phyloP scores from a whole-genome alignment of 2,888 invertebrate species.

The Thymelicus lineola region DNA sequence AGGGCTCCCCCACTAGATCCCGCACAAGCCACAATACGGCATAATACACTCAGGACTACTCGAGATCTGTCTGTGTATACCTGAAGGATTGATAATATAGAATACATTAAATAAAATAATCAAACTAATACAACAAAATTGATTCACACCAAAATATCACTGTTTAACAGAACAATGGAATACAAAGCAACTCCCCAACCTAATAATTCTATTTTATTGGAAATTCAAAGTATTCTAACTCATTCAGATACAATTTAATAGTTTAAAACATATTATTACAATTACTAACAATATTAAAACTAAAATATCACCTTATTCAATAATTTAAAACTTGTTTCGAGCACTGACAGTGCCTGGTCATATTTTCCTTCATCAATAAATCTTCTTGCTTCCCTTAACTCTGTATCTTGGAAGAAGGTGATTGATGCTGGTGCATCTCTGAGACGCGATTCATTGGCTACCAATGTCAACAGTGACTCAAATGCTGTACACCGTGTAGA shows the following conservation, averaged over 20 bases:
- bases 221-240: no score
- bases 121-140: not conserved
- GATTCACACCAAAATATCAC: no score
- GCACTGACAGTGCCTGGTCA: conserved; percentile 86
- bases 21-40: conserved; percentile 88
- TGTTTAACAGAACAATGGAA: no score
- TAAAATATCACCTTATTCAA: conserved; percentile 73
- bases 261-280: not conserved
- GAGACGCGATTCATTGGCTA: conserved; percentile 83
- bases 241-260: not conserved
- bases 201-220: no score
- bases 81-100: conserved; percentile 55
- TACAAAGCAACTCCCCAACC: no score
- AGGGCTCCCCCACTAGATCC: conserved; percentile 78
- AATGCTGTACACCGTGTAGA: conserved; percentile 87
- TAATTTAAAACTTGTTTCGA: conserved; percentile 89
- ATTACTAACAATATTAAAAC: conserved; percentile 10
- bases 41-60: conserved; percentile 87
- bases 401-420: conserved; percentile 87
- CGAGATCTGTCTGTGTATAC: conserved; percentile 88
- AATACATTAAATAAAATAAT: not conserved
- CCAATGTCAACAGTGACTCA: conserved; percentile 85
- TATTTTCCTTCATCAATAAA: conserved; percentile 85
- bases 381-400: conserved; percentile 86
- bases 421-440: conserved; percentile 85